Evolutionary conservation across 2,888 invertebrate species (phyloP), one percentile per base, ranked within the genome.

Genomic region (Zelleria hepariella): DNA sequence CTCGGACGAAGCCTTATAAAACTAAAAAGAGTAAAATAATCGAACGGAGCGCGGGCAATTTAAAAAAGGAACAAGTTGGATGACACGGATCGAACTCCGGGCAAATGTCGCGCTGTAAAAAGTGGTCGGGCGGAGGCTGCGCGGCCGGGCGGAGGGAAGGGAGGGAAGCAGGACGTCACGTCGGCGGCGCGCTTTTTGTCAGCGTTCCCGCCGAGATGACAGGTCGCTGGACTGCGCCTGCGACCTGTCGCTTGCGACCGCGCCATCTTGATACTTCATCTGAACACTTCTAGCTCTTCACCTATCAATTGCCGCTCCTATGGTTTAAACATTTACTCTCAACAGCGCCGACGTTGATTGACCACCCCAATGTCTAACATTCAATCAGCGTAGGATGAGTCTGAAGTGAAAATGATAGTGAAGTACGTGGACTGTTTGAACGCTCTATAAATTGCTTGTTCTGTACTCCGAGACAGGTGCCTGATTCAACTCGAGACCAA

Each of bases 71-170:
- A 86, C 86, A 86, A 82, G 87, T 85, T 86, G 82, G 85, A 86
- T 87, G 88, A 88, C 88, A 88, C 84, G 87, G 87, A 86, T 86
- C 87, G 88, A 88, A 88, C 88, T 87, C 88, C 83, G 87, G 88
- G 88, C 87, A 87, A 88, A 88, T 88, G 88, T 87, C 88, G 88
- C 87, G 84, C 82, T 77, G 81, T 87, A 87, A 88, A 88, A 88
- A 88, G 86, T 85, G 82, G 88, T 87, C 82, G 78, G 76, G 75
- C 72, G 71, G 66, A 59, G 61, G 63, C 32, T 64, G 62, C 61
- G 64, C 65, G 63, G 62, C n/a, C n/a, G 57, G 62, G 65, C 61
- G 54, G 63, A n/a, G n/a, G 65, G 62, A 62, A 62, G 64, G 60
- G 61, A 63, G 59, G 71, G 67, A 70, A 64, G 76, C 84, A 86